Base-by-base conservation (phyloP, 2,888 invertebrate species). In the Sicus ferrugineus region DNA sequence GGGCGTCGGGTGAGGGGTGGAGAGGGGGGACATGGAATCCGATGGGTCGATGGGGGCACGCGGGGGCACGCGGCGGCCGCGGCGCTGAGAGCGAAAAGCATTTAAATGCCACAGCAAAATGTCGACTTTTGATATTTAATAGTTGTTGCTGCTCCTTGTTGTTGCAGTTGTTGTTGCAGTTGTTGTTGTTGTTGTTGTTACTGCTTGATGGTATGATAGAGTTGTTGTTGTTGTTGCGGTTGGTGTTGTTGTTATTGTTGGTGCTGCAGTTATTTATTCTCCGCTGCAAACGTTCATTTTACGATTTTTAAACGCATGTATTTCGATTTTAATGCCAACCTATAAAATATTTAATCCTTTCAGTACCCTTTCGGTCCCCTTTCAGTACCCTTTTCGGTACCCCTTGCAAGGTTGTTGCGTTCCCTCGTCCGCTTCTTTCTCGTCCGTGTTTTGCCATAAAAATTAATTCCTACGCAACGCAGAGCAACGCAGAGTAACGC, bases 41-140 rank as follows among this genome's bases (percentile, higher is more conserved):
- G n/a, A n/a, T n/a, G n/a, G n/a, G n/a, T n/a, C n/a, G n/a, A n/a
- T n/a, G n/a, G n/a, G n/a, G n/a, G n/a, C n/a, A n/a, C n/a, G n/a
- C n/a, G n/a, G n/a, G n/a, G n/a, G n/a, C n/a, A n/a, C n/a, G n/a
- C n/a, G n/a, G n/a, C n/a, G n/a, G n/a, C n/a, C 6, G 11, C 19
- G 21, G 23, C 4, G 28, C 56, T 6, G n/a, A 2, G n/a, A 58
- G 46, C 19, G 28, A 6, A 23, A 7, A 56, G 42, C 42, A 66
- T 23, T 72, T 72, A 66, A 70, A 64, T 72, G 67, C 72, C 30
- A 64, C 58, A 59, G 72, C 26, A 69, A 70, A 69, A 69, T 70
- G 70, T 68, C 66, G 34, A 68, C 63, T 72, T 70, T 68, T 72
- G 66, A 72, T 70, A 68, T 63, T 61, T 63, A 66, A 63, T 72